These are phyloP conservation scores for Drosophila navojoa DNA, from an alignment of 1,140 invertebrate species.

Conservation along the genomic window DNA sequence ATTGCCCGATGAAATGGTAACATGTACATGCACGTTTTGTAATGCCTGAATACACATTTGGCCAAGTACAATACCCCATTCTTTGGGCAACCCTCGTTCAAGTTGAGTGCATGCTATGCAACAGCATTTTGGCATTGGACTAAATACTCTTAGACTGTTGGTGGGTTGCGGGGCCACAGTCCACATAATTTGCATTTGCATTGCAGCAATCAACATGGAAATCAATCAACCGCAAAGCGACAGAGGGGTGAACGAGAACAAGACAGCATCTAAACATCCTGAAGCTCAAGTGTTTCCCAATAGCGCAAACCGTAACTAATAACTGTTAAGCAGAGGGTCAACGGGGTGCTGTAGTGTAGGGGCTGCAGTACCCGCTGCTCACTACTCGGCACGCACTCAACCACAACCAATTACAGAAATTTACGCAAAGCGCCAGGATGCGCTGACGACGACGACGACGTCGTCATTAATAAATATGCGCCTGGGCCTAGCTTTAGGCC, in stretches of 20 bases:
- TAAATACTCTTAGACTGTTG: slow-evolving; percentile 38
- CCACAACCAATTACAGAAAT: slow-evolving; percentile 79
- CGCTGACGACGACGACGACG: slow-evolving; percentile 22
- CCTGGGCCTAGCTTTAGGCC: slow-evolving; percentile 35
- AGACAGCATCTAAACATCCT: slow-evolving; percentile 35
- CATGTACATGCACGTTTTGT: slow-evolving; percentile 20
- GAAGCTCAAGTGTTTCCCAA: slow-evolving; percentile 67
- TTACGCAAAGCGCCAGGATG: slow-evolving; percentile 69
- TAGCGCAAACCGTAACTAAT: slow-evolving; percentile 75
- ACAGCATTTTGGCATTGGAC: slow-evolving; percentile 37
- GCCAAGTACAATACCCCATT: background rate
- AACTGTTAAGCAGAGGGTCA: slow-evolving; percentile 47
- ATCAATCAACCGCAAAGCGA: slow-evolving; percentile 74
- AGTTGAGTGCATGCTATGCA: slow-evolving; percentile 39
- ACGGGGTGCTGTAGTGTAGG: background rate
- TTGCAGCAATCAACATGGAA: slow-evolving; percentile 72
- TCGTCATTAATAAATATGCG: slow-evolving; percentile 77
- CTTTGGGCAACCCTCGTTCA: slow-evolving; percentile 3
- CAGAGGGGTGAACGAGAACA: background rate
- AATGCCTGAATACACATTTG: slow-evolving; percentile 38
- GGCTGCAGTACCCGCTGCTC: slow-evolving; percentile 10
- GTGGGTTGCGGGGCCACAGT: slow-evolving; percentile 7
- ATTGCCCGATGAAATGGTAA: slow-evolving; percentile 17
- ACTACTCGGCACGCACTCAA: slow-evolving; percentile 58
- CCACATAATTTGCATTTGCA: slow-evolving; percentile 67